Evolutionary conservation across 2,888 invertebrate genomes (phyloP).

Genomic region (Sesamia inferens): DNA sequence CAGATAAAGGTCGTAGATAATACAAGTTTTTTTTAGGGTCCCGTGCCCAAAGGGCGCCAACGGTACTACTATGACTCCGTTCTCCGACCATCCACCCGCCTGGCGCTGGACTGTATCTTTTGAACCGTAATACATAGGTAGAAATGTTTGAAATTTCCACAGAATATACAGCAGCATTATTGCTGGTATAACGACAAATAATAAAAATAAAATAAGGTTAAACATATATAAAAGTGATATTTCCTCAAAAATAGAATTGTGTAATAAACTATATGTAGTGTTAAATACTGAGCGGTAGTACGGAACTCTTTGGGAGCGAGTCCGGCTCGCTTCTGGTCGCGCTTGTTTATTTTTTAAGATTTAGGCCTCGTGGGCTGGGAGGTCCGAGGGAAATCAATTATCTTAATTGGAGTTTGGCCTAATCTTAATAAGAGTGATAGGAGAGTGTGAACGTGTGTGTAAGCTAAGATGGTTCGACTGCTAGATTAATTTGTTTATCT

Average conservation of each 20-base stretch:
- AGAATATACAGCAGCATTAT: background rate
- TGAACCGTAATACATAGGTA: background rate
- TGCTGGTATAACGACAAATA: background rate
- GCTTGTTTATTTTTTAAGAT: conserved; percentile 52
- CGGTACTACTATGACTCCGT: background rate
- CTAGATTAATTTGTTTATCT: conserved; percentile 76
- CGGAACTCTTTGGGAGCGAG: background rate
- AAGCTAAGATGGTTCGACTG: conserved; percentile 66
- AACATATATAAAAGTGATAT: background rate
- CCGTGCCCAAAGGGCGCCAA: background rate
- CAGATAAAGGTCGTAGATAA: conserved; percentile 68
- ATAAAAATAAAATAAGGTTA: background rate
- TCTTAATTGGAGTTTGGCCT: conserved; percentile 86
- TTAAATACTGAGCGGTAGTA: background rate
- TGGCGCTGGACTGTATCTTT: background rate
- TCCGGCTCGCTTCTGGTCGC: background rate
- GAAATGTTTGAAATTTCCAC: no score
- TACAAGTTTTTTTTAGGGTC: conserved; percentile 70
- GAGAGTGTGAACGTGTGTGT: conserved; percentile 76
- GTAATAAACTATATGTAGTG: no score
- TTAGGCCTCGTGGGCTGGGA: conserved; percentile 75
- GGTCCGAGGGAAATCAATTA: conserved; percentile 85
- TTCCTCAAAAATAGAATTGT: no score
- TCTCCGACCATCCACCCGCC: no score
- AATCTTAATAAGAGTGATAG: conserved; percentile 84